Evolutionary conservation across 2,113 vertebrate species (phyloP).

Genomic region (Poeciliopsis turrubarensis): DNA sequence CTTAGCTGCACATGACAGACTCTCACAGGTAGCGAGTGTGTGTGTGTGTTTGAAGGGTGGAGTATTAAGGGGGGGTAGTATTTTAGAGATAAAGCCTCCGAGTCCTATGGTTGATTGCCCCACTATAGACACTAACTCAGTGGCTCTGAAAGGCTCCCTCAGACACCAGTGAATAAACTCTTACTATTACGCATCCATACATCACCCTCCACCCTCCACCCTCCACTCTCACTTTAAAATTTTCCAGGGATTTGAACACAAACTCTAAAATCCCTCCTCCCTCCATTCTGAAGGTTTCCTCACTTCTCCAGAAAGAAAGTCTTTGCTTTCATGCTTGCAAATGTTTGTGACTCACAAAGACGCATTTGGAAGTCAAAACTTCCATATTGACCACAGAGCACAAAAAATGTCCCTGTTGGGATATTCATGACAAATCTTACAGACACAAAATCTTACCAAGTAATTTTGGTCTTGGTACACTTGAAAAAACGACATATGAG

Average conservation of each 20-base stretch:
- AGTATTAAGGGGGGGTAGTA: conserved; percentile 67
- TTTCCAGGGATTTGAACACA: conserved; percentile 95
- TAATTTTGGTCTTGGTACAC: no score
- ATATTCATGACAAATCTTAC: conserved; percentile 30
- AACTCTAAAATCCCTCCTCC: conserved; percentile 67
- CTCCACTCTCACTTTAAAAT: conserved; percentile 83
- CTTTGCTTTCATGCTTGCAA: conserved; percentile 45
- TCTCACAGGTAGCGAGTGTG: conserved; percentile 66
- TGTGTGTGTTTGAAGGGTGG: conserved; percentile 47
- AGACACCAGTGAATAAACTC: conserved; percentile 97
- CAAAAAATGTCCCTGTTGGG: conserved; percentile 3
- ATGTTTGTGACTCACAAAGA: conserved; percentile 48
- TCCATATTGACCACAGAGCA: conserved; percentile 27
- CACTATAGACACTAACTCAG: conserved; percentile 95
- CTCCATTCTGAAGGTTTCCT: conserved; percentile 41
- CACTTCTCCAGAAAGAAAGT: conserved; percentile 38
- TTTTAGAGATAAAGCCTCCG: conserved; percentile 96
- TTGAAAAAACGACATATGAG: no score
- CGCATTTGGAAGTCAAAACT: conserved; percentile 33
- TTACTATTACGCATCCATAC: conserved; percentile 94
- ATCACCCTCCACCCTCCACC: conserved; percentile 65
- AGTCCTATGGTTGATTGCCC: conserved; percentile 96
- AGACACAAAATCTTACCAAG: not conserved
- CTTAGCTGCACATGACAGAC: conserved; percentile 92
- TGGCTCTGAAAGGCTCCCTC: conserved; percentile 90